Percentiles rank a stretch among this genome's conserved stretches.
Conservation (phyloP, 2,888 invertebrate genomes). For the Caenorhabditis sinica region DNA sequence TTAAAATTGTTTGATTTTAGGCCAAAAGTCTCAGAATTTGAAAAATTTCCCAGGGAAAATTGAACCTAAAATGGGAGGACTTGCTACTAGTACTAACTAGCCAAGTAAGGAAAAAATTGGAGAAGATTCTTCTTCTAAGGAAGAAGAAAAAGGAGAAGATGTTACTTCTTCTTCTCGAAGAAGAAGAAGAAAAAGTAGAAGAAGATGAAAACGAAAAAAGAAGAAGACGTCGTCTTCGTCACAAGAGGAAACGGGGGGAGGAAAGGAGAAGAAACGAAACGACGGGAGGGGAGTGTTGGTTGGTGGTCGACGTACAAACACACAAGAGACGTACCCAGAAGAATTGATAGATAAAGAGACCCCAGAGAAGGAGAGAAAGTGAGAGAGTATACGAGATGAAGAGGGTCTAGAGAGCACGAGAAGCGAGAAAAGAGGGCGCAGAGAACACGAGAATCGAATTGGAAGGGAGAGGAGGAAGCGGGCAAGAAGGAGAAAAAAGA, state of each 20-base stretch:
- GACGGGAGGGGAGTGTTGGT: background rate
- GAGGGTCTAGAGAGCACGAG: slow-evolving; percentile 27
- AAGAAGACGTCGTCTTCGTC: slow-evolving; percentile 10
- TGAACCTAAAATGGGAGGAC: background rate
- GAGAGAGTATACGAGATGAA: background rate
- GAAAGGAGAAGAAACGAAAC: slow-evolving; percentile 4
- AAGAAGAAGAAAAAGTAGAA: too few species aligned
- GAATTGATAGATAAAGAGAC: background rate
- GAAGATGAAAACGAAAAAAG: slow-evolving; percentile 13
- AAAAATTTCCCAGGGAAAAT: background rate
- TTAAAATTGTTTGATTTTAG: background rate
- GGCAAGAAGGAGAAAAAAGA: background rate
- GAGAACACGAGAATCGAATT: slow-evolving; percentile 11
- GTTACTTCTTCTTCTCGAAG: slow-evolving; percentile 12
- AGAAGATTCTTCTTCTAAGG: too few species aligned
- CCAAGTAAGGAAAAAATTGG: too few species aligned
- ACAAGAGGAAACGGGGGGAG: slow-evolving; percentile 5
- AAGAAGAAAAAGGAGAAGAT: slow-evolving; percentile 4
- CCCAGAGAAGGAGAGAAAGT: slow-evolving; percentile 5
- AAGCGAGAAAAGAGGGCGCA: slow-evolving; percentile 6
- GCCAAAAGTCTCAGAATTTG: background rate
- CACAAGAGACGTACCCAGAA: slow-evolving; percentile 7
- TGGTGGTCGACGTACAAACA: slow-evolving; percentile 16
- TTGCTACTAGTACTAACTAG: too few species aligned
- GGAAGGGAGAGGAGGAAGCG: background rate